Conservation (phyloP, 2,888 invertebrate genomes). For the Scotopteryx bipunctaria region DNA sequence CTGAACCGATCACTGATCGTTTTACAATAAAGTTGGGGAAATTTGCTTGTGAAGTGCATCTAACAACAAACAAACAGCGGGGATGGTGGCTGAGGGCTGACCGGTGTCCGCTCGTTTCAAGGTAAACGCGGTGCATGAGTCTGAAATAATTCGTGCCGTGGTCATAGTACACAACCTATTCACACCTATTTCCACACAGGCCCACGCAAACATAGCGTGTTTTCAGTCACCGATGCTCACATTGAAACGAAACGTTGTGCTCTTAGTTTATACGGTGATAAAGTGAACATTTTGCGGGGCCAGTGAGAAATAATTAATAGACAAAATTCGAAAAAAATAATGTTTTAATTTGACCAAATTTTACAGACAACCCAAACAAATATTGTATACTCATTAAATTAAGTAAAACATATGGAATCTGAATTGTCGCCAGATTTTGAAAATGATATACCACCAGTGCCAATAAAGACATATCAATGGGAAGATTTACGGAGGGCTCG, state of each 20-base stretch:
- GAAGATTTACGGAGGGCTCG: slow-evolving; percentile 89
- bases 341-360: slow-evolving; percentile 14
- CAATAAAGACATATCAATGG: slow-evolving; percentile 91
- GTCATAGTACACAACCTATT: slow-evolving; percentile 77
- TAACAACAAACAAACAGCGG: slow-evolving; percentile 57
- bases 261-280: slow-evolving; percentile 73
- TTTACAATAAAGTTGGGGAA: slow-evolving; percentile 51
- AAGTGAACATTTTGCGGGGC: slow-evolving; percentile 66
- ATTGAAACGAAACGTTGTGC: slow-evolving; percentile 81
- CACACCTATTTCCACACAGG: slow-evolving; percentile 81
- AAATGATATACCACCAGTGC: slow-evolving; percentile 84
- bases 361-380: slow-evolving; percentile 18
- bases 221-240: slow-evolving; percentile 76
- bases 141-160: slow-evolving; percentile 70
- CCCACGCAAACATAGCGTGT: slow-evolving; percentile 79
- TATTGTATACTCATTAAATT: slow-evolving; percentile 41
- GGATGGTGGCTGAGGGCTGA: slow-evolving; percentile 56
- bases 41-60: slow-evolving; percentile 52
- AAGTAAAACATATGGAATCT: slow-evolving; percentile 80
- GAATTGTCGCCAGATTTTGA: slow-evolving; percentile 80
- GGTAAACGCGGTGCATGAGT: slow-evolving; percentile 72
- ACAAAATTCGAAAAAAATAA: slow-evolving; percentile 31
- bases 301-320: slow-evolving; percentile 49
- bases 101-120: slow-evolving; percentile 62
- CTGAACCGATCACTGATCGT: slow-evolving; percentile 74